These are phyloP conservation scores for Stictocephala bisonia DNA, from an alignment of 2,888 invertebrate species.

Conservation along the genomic window DNA sequence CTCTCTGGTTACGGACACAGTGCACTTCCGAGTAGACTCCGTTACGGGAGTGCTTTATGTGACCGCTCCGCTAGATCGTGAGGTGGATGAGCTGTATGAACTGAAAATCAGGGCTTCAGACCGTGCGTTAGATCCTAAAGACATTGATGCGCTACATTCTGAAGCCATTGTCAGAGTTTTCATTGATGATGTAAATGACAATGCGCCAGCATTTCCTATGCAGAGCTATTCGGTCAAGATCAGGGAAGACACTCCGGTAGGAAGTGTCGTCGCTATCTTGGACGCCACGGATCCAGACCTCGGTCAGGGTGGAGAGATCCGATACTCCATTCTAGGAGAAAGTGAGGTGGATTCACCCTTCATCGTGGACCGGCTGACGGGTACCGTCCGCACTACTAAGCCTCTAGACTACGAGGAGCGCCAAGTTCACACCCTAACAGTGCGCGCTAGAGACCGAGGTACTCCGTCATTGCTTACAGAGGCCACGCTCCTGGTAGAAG, in stretches of 20 bases:
- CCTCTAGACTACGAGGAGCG: slow-evolving; percentile 89
- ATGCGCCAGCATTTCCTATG: slow-evolving; percentile 84
- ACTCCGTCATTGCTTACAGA: slow-evolving; percentile 83
- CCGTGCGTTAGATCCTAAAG: slow-evolving; percentile 71
- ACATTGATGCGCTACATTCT: slow-evolving; percentile 73
- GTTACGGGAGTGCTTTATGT: slow-evolving; percentile 81
- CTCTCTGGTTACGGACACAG: slow-evolving; percentile 78
- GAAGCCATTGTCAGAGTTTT: slow-evolving; percentile 85
- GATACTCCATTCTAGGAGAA: slow-evolving; percentile 73
- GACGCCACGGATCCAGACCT: slow-evolving; percentile 88
- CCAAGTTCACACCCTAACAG: slow-evolving; percentile 88
- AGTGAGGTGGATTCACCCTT: slow-evolving; percentile 73
- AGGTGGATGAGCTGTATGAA: slow-evolving; percentile 84
- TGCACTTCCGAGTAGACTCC: slow-evolving; percentile 83
- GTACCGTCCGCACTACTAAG: slow-evolving; percentile 83
- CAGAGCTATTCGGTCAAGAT: slow-evolving; percentile 81
- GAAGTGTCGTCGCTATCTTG: slow-evolving; percentile 87
- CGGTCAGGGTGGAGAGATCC: slow-evolving; percentile 82
- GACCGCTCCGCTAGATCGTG: slow-evolving; percentile 83
- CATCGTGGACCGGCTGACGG: slow-evolving; percentile 85
- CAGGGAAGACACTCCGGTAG: slow-evolving; percentile 90
- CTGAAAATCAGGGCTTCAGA: slow-evolving; percentile 83
- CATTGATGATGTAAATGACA: slow-evolving; percentile 92
- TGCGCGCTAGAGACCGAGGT: slow-evolving; percentile 88
- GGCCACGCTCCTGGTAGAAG: slow-evolving; percentile 84